Conservation (phyloP, 2,113 vertebrate species). For the Myocastor coypus region DNA sequence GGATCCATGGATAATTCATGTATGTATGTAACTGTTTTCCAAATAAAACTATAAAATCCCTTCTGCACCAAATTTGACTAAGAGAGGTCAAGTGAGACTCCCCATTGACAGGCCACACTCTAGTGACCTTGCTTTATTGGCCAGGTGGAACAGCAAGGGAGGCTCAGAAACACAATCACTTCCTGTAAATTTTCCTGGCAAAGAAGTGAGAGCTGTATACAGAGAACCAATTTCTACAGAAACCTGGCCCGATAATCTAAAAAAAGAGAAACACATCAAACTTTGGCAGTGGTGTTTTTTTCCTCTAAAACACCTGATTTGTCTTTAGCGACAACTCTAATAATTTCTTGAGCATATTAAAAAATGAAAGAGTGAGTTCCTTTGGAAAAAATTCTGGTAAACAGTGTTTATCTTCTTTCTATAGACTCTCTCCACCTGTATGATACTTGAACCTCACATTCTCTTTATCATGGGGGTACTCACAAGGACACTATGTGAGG, state of each 20-base stretch:
- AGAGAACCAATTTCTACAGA: background rate
- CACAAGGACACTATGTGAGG: background rate
- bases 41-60: constrained; percentile 36
- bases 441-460: background rate
- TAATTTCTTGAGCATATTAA: background rate
- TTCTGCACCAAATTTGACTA: background rate
- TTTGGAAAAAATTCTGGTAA: background rate
- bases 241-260: background rate
- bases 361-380: background rate
- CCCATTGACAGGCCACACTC: background rate
- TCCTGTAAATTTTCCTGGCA: background rate
- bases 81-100: background rate
- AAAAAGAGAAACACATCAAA: background rate
- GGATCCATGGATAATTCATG: background rate
- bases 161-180: background rate
- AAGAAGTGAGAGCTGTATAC: background rate
- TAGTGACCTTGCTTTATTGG: background rate
- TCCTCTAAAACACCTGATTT: background rate
- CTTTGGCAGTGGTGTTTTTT: background rate
- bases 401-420: background rate
- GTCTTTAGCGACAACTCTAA: background rate
- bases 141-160: background rate
- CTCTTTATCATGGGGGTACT: background rate
- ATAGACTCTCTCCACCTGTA: background rate
- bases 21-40: background rate